phyloP scores from a whole-genome alignment of 2,888 invertebrate genomes.

The Xestia c-nigrum region DNA sequence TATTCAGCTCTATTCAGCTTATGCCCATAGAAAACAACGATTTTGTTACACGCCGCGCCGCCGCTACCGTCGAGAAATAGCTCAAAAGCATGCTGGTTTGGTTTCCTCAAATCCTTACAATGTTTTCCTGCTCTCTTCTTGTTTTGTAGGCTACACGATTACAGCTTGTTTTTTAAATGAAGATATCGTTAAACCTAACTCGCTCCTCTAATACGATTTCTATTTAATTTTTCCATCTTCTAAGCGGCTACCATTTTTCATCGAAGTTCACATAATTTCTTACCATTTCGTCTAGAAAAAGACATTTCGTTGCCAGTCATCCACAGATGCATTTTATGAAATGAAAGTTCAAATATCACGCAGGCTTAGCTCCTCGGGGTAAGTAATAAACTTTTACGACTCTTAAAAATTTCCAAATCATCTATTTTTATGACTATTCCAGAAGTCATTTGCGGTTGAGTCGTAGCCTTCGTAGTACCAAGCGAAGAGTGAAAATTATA shows the following conservation, averaged over 20 bases:
- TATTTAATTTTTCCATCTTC: constrained; percentile 3
- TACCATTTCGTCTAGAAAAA: constrained; percentile 31
- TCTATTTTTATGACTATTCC: constrained; percentile 59
- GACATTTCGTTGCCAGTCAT: constrained; percentile 25
- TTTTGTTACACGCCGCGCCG: too few species aligned
- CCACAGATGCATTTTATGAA: constrained; percentile 57
- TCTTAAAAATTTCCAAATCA: constrained; percentile 61
- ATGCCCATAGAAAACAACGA: too few species aligned
- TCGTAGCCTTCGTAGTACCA: constrained; percentile 7
- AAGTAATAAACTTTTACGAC: constrained; percentile 61
- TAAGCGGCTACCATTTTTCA: constrained; percentile 5
- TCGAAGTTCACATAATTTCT: constrained; percentile 4
- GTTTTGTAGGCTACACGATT: too few species aligned
- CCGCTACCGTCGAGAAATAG: too few species aligned
- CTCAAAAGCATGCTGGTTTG: too few species aligned
- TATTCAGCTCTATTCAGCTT: too few species aligned
- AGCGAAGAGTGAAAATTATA: constrained; percentile 20
- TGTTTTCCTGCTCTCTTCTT: too few species aligned
- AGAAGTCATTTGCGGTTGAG: constrained; percentile 50
- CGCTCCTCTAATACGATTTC: background rate
- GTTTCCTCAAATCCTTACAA: too few species aligned
- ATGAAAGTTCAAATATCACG: constrained; percentile 41
- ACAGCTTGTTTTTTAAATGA: background rate
- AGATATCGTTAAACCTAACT: background rate
- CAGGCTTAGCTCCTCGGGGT: constrained; percentile 38